Evolutionary conservation across 2,113 vertebrate genomes (phyloP), one percentile per base, ranked within the genome.

Genomic region (Collichthys lucidus): DNA sequence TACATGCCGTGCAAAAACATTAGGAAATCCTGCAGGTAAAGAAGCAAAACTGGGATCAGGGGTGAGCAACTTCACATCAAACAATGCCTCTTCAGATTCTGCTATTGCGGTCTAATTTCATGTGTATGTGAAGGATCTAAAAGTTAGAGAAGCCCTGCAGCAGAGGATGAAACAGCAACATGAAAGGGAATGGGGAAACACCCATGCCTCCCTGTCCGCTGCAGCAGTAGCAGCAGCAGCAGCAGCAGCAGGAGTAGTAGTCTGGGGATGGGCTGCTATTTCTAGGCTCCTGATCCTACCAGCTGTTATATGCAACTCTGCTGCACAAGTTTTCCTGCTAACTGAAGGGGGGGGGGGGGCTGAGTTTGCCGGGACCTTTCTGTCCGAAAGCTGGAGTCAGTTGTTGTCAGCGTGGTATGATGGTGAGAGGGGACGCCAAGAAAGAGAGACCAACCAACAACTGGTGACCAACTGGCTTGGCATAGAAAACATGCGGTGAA

Each of bases 311-410:
- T 89, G 92, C 59, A 70, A 79, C 81, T 80, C 91, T 91, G 95
- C 94, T 94, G 92, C 93, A 94, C 90, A 91, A 87, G 94, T 94
- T 94, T 40, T 94, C 89, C 79, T 69, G 93, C 93, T 74, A 65
- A 79, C 74, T 71, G 71, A 15, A n/a, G 3, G 26, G 26, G 84
- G n/a, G n/a, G n/a, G n/a, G 69, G 19, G 88, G 84, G 92, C 94
- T 82, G 93, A 96, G 95, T 94, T n/a, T 95, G 93, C 95, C 90
- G 94, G 95, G 95, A 96, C 95, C 95, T 96, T 96, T 96, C 67
- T 44, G 82, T 84, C 91, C 77, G 74, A 71, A 22, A 76, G 82
- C 89, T 90, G 80, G 87, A 88, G 93, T 92, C 93, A 94, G 93
- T 95, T 94, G 93, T 92, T 91, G 93, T 91, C 85, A 83, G 84